A percentile compares a stretch with the other conserved stretches of the same genome.
phyloP scores from a whole-genome alignment of 2,888 invertebrate genomes.

The Caenorhabditis wallacei region DNA sequence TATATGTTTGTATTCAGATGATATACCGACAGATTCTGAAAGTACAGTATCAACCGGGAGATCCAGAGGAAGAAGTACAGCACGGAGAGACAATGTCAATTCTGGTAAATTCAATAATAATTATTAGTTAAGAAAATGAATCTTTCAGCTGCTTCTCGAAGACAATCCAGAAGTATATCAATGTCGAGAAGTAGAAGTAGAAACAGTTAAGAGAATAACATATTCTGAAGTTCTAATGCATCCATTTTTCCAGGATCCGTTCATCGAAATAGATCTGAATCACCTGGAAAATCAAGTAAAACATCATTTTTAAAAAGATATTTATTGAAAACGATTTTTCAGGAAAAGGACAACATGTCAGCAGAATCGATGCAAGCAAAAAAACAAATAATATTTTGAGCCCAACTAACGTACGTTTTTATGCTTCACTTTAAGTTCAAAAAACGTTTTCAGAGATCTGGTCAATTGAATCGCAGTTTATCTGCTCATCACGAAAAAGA shows the following conservation, averaged over 20 bases:
- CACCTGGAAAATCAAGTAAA: constrained; percentile 27
- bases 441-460: constrained; percentile 54
- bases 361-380: constrained; percentile 25
- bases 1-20: too few relatives aligned
- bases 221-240: not conserved
- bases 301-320: not conserved
- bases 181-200: constrained; percentile 14
- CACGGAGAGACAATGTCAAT: constrained; percentile 39
- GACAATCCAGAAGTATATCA: constrained; percentile 42
- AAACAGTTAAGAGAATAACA: not conserved
- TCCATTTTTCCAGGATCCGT: not conserved
- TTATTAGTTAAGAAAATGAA: too few relatives aligned
- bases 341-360: constrained; percentile 25
- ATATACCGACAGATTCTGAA: not conserved
- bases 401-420: constrained; percentile 50
- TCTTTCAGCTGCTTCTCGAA: constrained; percentile 26
- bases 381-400: constrained; percentile 26
- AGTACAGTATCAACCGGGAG: constrained; percentile 19
- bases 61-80: constrained; percentile 37
- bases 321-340: not conserved
- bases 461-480: constrained; percentile 17
- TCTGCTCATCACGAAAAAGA: constrained; percentile 34
- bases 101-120: constrained; percentile 33
- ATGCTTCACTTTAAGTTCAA: not conserved
- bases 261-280: not conserved